Base-by-base conservation (phyloP, 1,140 invertebrate species). In the Neodiprion virginianus region DNA sequence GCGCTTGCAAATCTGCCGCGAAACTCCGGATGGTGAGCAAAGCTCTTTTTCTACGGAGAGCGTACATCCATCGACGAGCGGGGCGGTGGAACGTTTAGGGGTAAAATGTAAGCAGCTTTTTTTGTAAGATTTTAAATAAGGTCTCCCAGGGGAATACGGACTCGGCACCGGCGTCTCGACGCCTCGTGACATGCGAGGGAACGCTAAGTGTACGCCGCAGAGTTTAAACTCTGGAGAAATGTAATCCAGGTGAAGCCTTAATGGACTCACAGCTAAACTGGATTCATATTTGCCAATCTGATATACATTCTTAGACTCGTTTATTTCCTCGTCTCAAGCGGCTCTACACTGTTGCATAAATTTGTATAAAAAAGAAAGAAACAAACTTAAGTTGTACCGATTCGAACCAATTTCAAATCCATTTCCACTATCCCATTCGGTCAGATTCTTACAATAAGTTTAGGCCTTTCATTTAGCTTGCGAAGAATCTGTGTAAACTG, bases 51-150 rank as follows among this genome's bases (percentile, higher is more conserved):
- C 48, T 48, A 48, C 12, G n/a, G 53, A 61, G 53, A 14, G 53
- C 28, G 23, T 23, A 23, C 11, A 69, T 1, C 4, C 21, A 12
- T 5, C 61, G 61, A 14, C 12, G 67, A 7, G 40, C 14, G 8
- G 7, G 8, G 53, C 4, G 53, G 11, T 8, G 53, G 14, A 61
- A 12, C 53, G 53, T 69, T 69, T 69, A 76, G 80, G 80, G 80
- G 82, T 84, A 81, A 79, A 78, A 77, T 79, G 80, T 87, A 87
- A 87, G 86, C 83, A 82, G 84, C 86, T 87, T 86, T 86, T 82
- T 79, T 78, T 81, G 78, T 79, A 78, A 78, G 80, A 84, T 82
- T 84, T 85, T 82, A 76, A 77, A 77, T 82, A 84, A 86, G 83
- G 82, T 82, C 80, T 86, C 84, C 84, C 84, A 71, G 67, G 84